Base-by-base conservation (phyloP, 1,140 invertebrate genomes). In the Drosophila prosaltans region DNA sequence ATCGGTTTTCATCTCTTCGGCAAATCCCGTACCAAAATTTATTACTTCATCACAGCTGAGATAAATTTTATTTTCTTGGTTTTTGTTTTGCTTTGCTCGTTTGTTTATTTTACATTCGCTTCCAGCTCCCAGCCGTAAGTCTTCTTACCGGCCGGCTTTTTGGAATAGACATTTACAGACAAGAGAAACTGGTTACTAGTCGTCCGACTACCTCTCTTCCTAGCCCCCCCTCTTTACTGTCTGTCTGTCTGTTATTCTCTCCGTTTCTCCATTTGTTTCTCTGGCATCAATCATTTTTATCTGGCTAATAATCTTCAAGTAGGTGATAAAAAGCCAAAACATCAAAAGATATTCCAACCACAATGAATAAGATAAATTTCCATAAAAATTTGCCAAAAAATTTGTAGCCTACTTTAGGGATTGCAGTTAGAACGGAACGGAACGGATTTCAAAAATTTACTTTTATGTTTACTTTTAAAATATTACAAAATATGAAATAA, bases 71-170 rank as follows among this genome's bases (percentile, higher is more conserved):
- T 71, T 69, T 72, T 21, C 36, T 55, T 36, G 30, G 16, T 43
- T 32, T 81, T 81, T 81, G 79, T 81, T 81, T 66, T 81, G 79
- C 59, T 79, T 57, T 40, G 62, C 32, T 32, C 51, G 60, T 86
- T 88, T 75, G 76, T 74, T 74, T 65, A 70, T 63, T 72, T 76
- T 65, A 51, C 45, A 51, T 16, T 51, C 45, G 26, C 45, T 26
- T 5, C 6, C 32, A 36, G 3, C 8, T 51, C 45, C 45, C 21
- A 21, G 36, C 41, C 68, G 7, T 16, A 16, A 16, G 16, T 16
- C 16, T 16, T 16, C 57, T 30, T 43, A 68, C 76, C 76, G 76
- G 76, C 76, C 73, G 76, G 76, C 76, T 39, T 70, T 65, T 54
- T 10, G 26, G 21, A 36, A 36, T 8, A 54, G 21, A 54, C 48